A percentile compares a stretch with the other conserved stretches of the same genome.
These are phyloP conservation scores for Heliconius charithonia DNA, from an alignment of 2,888 invertebrate species.

Conservation along the genomic window DNA sequence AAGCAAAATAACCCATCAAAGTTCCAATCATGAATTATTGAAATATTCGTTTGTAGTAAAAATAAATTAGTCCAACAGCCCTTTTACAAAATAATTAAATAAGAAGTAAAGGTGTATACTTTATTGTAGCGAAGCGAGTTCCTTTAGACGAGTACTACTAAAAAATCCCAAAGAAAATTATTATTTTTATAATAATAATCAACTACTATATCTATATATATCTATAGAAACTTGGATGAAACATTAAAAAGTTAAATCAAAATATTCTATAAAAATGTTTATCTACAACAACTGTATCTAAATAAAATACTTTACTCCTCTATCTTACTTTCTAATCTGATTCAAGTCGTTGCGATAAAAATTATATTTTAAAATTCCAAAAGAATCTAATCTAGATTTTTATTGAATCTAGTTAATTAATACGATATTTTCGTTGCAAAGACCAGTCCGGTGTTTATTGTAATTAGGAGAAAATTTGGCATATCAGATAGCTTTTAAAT, in stretches of 20 bases:
- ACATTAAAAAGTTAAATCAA: background rate
- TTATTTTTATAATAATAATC: no score
- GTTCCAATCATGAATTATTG: background rate
- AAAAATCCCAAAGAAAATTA: no score
- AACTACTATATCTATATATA: background rate
- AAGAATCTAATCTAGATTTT: constrained; percentile 24
- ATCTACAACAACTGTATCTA: constrained; percentile 13
- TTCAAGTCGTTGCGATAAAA: constrained; percentile 4
- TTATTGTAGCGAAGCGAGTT: no score
- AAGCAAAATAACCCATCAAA: background rate
- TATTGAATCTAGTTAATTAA: constrained; percentile 24
- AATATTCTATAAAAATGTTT: background rate
- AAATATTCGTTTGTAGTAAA: background rate
- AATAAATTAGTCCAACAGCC: background rate
- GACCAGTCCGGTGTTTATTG: constrained; percentile 21
- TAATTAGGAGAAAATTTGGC: constrained; percentile 37
- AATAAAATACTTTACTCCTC: constrained; percentile 1
- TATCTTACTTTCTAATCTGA: constrained; percentile 25
- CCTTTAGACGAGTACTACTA: no score
- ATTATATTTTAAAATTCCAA: constrained; percentile 8
- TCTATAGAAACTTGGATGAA: background rate
- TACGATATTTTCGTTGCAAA: constrained; percentile 20
- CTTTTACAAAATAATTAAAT: background rate
- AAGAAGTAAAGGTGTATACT: background rate
- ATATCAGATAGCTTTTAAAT: constrained; percentile 19